A percentile compares a stretch with the other conserved stretches of the same genome.
Conservation (phyloP, 64 coral and sea anemone species). For the Orbicella faveolata region DNA sequence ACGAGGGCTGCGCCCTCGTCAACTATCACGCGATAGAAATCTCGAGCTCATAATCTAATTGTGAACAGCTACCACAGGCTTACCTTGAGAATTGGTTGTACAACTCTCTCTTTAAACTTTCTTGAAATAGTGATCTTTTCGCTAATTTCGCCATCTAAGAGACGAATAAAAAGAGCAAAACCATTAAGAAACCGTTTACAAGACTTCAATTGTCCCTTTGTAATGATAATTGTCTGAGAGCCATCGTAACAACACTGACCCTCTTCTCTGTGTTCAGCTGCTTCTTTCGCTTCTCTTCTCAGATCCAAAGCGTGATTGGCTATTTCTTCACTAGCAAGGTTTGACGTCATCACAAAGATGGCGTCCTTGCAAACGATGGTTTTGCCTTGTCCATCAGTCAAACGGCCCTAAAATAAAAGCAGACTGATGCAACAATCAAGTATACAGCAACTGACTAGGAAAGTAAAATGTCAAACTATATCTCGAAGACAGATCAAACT, state of each 20-base stretch:
- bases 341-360: slow-evolving; percentile 99
- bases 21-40: no score
- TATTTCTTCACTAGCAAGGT: slow-evolving; percentile 95
- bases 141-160: slow-evolving; percentile 75
- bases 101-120: slow-evolving; percentile 97
- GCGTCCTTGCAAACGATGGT: slow-evolving; percentile 98
- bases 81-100: slow-evolving; percentile 99
- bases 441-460: background rate
- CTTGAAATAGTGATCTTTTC: slow-evolving; percentile 93
- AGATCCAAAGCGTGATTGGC: slow-evolving; percentile 95
- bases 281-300: slow-evolving; percentile 75
- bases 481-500: background rate
- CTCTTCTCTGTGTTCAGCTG: slow-evolving; percentile 74
- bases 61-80: background rate
- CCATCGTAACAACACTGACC: background rate
- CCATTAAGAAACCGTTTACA: no score
- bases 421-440: background rate
- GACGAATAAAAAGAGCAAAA: background rate
- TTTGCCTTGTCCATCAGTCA: slow-evolving; percentile 94
- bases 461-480: background rate
- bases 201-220: no score
- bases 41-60: no score
- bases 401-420: slow-evolving; percentile 63
- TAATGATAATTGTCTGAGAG: background rate
- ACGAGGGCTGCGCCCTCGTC: no score